Evolutionary conservation across 92 coral and sea anemone species (phyloP).

Genomic region (Epizoanthus illoricatus): DNA sequence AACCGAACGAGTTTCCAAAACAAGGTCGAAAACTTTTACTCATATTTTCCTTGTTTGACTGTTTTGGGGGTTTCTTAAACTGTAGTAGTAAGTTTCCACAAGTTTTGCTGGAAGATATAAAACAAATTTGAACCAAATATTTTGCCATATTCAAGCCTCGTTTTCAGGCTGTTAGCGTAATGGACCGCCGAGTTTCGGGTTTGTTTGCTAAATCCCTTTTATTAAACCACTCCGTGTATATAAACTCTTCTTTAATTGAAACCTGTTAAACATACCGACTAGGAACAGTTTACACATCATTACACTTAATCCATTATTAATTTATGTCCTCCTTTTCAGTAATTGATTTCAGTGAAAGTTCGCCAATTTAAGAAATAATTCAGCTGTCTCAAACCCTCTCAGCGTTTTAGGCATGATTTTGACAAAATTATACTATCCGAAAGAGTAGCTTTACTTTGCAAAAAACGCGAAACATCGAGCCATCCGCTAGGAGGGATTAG

Average conservation of each 20-base stretch:
- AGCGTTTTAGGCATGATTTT: not conserved
- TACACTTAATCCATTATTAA: constrained; percentile 88
- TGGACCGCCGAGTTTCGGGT: constrained; percentile 47
- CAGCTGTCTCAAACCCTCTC: constrained; percentile 60
- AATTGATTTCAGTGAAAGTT: constrained; percentile 85
- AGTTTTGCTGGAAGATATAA: not conserved
- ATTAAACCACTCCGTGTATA: constrained; percentile 81
- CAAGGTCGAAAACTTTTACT: not conserved
- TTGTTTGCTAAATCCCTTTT: constrained; percentile 83
- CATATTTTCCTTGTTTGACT: not conserved
- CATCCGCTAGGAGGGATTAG: not conserved
- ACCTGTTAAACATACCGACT: constrained; percentile 96
- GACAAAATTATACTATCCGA: too few relatives aligned
- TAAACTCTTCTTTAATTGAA: constrained; percentile 91
- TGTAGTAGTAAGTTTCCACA: not conserved
- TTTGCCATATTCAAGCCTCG: not conserved
- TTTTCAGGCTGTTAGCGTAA: constrained; percentile 43
- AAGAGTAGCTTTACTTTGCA: too few relatives aligned
- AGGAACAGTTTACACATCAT: constrained; percentile 94
- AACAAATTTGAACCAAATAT: too few relatives aligned
- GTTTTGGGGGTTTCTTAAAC: not conserved
- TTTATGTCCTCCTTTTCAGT: constrained; percentile 70
- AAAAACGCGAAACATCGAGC: not conserved
- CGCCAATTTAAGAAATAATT: constrained; percentile 50
- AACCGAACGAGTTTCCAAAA: constrained; percentile 4